Percentiles rank a stretch among this genome's conserved stretches.
Conservation (phyloP, 2,888 invertebrate genomes). For the Apotomis capreana region DNA sequence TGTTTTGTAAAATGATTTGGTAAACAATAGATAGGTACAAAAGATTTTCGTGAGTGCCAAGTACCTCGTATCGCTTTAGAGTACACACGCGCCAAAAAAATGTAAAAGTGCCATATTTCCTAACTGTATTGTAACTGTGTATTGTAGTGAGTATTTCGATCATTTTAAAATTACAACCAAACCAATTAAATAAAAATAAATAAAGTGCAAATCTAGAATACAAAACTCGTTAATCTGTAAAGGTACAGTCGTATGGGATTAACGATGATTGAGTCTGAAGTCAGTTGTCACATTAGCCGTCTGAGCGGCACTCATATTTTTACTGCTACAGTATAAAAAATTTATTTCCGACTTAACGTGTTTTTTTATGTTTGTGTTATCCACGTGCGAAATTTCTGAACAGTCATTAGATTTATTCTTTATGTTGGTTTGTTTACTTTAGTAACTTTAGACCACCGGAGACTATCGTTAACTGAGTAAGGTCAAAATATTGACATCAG, state of each 20-base stretch:
- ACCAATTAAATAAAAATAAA: too few species aligned
- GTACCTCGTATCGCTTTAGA: too few species aligned
- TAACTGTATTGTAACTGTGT: too few species aligned
- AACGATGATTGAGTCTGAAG: conserved; percentile 67
- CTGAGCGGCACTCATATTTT: conserved; percentile 55
- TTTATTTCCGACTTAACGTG: conserved; percentile 45
- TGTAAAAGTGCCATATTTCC: too few species aligned
- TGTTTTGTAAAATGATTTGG: too few species aligned
- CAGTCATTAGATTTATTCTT: conserved; percentile 26
- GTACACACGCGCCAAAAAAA: too few species aligned
- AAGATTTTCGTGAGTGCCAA: too few species aligned
- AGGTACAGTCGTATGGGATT: conserved; percentile 53
- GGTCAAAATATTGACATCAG: conserved; percentile 59
- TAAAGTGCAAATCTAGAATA: too few species aligned
- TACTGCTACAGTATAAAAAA: conserved; percentile 63
- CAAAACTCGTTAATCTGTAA: conserved; percentile 30
- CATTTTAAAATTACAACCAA: too few species aligned
- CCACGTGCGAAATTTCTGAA: conserved; percentile 34
- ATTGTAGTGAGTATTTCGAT: too few species aligned
- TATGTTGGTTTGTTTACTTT: conserved; percentile 1
- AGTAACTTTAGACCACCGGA: conserved; percentile 14
- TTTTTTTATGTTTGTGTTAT: conserved; percentile 39
- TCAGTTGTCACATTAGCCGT: conserved; percentile 55
- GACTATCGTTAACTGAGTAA: conserved; percentile 51
- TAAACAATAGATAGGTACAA: too few species aligned